Percentiles rank a stretch among this genome's conserved stretches.
Evolutionary conservation across 2,113 vertebrate genomes (phyloP).

Genomic region (Takifugu flavidus): DNA sequence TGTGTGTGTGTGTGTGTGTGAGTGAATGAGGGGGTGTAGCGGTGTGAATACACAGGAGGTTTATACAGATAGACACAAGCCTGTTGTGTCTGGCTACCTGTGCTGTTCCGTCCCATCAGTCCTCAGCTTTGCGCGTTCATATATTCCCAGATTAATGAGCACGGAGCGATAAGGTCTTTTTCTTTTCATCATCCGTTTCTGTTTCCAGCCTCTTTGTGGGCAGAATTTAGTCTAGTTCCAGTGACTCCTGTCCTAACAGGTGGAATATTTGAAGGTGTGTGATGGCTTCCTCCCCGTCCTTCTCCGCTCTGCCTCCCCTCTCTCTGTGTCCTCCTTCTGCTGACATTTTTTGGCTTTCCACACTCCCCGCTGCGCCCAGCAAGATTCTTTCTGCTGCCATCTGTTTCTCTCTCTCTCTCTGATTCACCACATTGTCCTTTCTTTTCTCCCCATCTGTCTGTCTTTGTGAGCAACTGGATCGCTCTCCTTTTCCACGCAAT

Average conservation of each 20-base stretch:
- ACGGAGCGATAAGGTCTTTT: not conserved
- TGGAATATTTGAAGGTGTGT: not conserved
- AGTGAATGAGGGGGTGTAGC: conserved; percentile 1
- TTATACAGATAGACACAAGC: no score
- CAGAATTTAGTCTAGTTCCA: not conserved
- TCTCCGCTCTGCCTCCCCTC: conserved; percentile 9
- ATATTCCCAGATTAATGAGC: no score
- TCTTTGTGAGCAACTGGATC: conserved; percentile 37
- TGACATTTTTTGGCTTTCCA: conserved; percentile 50
- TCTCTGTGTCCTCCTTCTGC: conserved; percentile 23
- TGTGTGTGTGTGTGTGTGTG: conserved; percentile 15
- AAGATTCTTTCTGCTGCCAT: conserved; percentile 64
- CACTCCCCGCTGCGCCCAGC: conserved; percentile 45
- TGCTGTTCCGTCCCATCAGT: no score
- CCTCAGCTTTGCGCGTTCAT: no score
- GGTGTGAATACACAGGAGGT: not conserved
- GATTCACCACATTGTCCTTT: conserved; percentile 27
- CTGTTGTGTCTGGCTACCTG: no score
- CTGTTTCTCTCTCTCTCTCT: conserved; percentile 53
- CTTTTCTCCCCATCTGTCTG: conserved; percentile 44
- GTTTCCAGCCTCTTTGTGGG: not conserved
- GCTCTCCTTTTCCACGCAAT: conserved; percentile 7
- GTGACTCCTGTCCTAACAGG: not conserved
- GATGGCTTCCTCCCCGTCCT: not conserved
- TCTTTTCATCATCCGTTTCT: not conserved